Evolutionary conservation across 2,797 vertebrate species (phyloP).

Genomic region (Danio kyathit): DNA sequence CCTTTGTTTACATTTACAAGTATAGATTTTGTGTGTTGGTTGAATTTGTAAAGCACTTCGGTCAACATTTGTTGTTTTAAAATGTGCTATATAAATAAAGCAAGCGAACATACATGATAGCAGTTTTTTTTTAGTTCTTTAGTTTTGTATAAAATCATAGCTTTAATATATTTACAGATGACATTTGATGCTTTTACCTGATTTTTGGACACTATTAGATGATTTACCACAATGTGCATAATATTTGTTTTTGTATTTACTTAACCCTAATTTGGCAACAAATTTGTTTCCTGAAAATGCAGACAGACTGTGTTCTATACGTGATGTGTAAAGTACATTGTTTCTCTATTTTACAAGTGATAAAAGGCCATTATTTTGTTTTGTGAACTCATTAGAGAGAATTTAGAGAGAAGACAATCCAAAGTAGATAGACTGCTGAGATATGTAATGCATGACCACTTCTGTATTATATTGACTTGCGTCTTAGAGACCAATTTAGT

Average conservation of each 20-base stretch:
- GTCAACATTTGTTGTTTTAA: too few relatives aligned
- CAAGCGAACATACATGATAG: too few relatives aligned
- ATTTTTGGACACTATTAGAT: not conserved
- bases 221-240: not conserved
- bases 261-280: not conserved
- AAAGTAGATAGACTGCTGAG: conserved; percentile 41
- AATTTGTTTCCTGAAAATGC: not conserved
- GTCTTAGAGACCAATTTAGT: not conserved
- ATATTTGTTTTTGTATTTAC: not conserved
- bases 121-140: too few relatives aligned
- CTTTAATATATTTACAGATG: not conserved
- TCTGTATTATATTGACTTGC: conserved; percentile 9
- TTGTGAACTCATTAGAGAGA: conserved; percentile 35
- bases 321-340: not conserved
- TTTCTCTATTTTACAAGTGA: not conserved
- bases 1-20: too few relatives aligned
- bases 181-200: not conserved
- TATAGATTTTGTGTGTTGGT: too few relatives aligned
- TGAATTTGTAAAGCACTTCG: too few relatives aligned
- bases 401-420: conserved; percentile 13
- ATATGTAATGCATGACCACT: conserved; percentile 29
- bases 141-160: too few relatives aligned
- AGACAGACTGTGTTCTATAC: too few relatives aligned
- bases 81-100: too few relatives aligned
- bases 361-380: not conserved